Conservation (phyloP, 2,888 invertebrate genomes). For the Mythimna loreyi region DNA sequence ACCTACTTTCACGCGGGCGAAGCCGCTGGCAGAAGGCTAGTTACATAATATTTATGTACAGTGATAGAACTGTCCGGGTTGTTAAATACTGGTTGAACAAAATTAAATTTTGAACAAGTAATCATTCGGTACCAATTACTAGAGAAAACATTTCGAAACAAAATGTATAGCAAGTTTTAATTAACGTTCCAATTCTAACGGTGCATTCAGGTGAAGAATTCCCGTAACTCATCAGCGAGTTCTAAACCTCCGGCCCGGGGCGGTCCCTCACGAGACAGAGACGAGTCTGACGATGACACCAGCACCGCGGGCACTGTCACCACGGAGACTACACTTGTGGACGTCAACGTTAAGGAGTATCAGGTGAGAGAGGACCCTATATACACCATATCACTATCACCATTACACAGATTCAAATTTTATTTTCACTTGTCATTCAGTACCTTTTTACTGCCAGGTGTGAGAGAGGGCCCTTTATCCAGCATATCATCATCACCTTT, state of each 20-base stretch:
- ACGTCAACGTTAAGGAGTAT: conserved; percentile 90
- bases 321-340: conserved; percentile 93
- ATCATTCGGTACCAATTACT: too few species aligned
- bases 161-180: not conserved
- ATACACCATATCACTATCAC: not conserved
- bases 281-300: conserved; percentile 90
- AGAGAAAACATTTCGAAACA: not conserved
- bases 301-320: conserved; percentile 92
- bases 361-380: conserved; percentile 77
- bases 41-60: too few species aligned
- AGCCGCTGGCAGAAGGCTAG: too few species aligned
- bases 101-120: too few species aligned
- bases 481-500: not conserved
- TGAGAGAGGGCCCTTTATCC: conserved; percentile 51
- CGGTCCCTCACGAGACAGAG: conserved; percentile 84
- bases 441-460: too few species aligned
- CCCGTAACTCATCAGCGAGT: conserved; percentile 75
- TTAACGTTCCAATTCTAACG: not conserved
- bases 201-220: conserved; percentile 81
- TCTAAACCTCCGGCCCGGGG: conserved; percentile 85
- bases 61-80: too few species aligned
- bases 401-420: too few species aligned
- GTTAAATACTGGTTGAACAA: too few species aligned
- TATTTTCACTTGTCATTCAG: too few species aligned
- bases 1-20: too few species aligned